Percentiles rank a stretch among this genome's conserved stretches.
These are phyloP conservation scores for Champsocephalus esox DNA, from an alignment of 2,797 vertebrate species.

Conservation along the genomic window DNA sequence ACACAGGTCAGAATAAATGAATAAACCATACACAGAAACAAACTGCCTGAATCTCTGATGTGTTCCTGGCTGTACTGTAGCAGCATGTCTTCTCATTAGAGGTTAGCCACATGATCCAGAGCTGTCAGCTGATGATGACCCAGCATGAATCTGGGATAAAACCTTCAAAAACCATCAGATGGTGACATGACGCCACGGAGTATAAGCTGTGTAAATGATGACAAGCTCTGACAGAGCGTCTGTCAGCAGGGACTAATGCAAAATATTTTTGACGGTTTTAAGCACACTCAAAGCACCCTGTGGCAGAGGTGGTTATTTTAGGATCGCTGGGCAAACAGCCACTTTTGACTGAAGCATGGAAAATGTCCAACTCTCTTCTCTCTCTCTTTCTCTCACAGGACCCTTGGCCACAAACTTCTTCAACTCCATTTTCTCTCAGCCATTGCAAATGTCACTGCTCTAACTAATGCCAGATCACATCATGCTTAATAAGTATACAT, in stretches of 20 bases:
- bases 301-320: slow-evolving; percentile 50
- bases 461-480: slow-evolving; percentile 57
- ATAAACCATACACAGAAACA: not conserved
- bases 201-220: slow-evolving; percentile 66
- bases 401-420: slow-evolving; percentile 11
- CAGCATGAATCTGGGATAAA: slow-evolving; percentile 36
- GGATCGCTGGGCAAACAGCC: slow-evolving; percentile 46
- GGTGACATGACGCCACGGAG: slow-evolving; percentile 46
- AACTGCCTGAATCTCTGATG: not conserved
- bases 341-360: slow-evolving; percentile 19
- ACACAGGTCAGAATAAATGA: not conserved
- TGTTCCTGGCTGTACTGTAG: slow-evolving; percentile 22
- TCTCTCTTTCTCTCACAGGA: too few species aligned
- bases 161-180: slow-evolving; percentile 41
- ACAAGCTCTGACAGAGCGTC: slow-evolving; percentile 72
- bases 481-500: slow-evolving; percentile 34
- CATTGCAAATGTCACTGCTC: slow-evolving; percentile 36
- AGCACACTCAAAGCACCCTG: slow-evolving; percentile 13
- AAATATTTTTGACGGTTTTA: slow-evolving; percentile 71
- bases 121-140: slow-evolving; percentile 58
- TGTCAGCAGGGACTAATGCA: slow-evolving; percentile 40
- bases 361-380: not conserved
- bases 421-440: slow-evolving; percentile 18
- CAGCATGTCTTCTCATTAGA: slow-evolving; percentile 44
- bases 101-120: slow-evolving; percentile 48